A percentile compares a stretch with the other conserved stretches of the same genome.
Conservation (phyloP, 2,113 vertebrate species). For the Nymphicus hollandicus region DNA sequence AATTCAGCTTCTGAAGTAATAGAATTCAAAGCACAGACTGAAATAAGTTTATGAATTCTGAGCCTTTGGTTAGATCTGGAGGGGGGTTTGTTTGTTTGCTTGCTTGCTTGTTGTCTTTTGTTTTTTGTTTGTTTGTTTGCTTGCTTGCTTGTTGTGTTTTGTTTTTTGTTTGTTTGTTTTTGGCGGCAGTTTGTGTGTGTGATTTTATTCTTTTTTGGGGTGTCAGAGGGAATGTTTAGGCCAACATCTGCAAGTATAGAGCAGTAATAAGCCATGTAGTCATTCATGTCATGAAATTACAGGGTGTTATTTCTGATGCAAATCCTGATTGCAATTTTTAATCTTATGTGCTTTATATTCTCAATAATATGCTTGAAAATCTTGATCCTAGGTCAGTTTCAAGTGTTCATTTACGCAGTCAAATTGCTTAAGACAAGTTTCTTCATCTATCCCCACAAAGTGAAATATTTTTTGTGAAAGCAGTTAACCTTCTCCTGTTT, state of each 20-base stretch:
- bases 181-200: accelerated
- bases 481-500: background rate
- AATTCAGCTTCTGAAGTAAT: background rate
- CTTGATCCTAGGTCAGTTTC: background rate
- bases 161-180: background rate
- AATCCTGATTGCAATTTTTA: background rate
- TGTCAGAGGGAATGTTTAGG: background rate
- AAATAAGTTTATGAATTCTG: background rate
- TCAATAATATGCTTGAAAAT: background rate
- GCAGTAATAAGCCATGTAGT: background rate
- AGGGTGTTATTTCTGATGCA: background rate
- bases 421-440: background rate
- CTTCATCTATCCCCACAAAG: background rate
- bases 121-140: background rate
- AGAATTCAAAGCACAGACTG: background rate
- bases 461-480: background rate
- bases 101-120: background rate
- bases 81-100: background rate
- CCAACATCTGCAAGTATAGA: accelerated
- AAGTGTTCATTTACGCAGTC: background rate
- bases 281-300: background rate
- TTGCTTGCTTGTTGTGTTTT: background rate
- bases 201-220: background rate
- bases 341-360: background rate
- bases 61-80: background rate